Base-by-base conservation (phyloP, 2,797 vertebrate species). In the Xerus rutilus region DNA sequence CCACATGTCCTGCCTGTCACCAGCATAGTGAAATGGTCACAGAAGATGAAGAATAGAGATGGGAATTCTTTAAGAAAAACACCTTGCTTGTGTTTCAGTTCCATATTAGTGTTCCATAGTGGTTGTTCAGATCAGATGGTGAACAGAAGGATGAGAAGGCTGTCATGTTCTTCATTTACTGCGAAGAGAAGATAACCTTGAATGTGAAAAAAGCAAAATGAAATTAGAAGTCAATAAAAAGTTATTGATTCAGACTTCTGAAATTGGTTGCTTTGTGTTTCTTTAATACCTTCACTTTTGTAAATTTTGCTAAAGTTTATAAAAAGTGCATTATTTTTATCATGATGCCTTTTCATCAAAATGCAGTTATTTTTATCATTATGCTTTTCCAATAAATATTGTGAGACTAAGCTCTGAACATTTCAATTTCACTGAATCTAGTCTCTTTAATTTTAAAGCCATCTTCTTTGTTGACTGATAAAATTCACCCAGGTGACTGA, bases 11-110 rank as follows among this genome's bases (percentile, higher is more conserved):
- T 96, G 91, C 94, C 77, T 96, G 97, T 95, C 96, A 97, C 79
- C 64, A 97, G 95, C 64, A 95, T 74, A 98, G 97, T 98, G 98
- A 98, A 98, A 97, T 96, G 97, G 96, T 97, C 97, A 98, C 97
- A 98, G 94, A 97, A 98, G 97, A 98, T 95, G 93, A 98, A 98
- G 97, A 98, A 96, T 96, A 93, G 94, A 96, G 62, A 47, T 94
- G 86, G 74, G 92, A 97, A 97, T 96, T 97, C 94, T 97, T 98
- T 76, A 97, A 79, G 97, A 97, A 93, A 97, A 32, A 81, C 89
- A 79, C 77, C 95, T 82, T 96, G 76, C 59, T 76, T 85, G 49
- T 96, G 95, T 96, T 97, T 96, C 57, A 86, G 73, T 69, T 94
- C 59, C 54, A 97, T 95, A 91, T 97, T 97, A 98, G 97, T 97